phyloP scores from a whole-genome alignment of 2,888 invertebrate species.

The Eledona agricola region DNA sequence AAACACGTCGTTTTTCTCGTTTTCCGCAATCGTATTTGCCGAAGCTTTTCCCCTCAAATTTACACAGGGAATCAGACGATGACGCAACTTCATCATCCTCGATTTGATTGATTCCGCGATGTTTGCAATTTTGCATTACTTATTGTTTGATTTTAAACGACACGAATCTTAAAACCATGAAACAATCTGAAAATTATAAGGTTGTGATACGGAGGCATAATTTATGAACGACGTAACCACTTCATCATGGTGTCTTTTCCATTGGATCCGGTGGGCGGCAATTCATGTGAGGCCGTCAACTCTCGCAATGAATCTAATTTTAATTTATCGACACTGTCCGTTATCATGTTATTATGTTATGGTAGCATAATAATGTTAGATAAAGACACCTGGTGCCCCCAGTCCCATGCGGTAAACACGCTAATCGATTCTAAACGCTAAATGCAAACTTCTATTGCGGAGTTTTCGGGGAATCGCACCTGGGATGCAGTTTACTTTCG shows the following conservation, averaged over 20 bases:
- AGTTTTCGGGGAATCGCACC: too few relatives aligned
- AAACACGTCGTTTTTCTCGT: too few relatives aligned
- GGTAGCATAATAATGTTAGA: too few relatives aligned
- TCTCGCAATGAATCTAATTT: constrained; percentile 29
- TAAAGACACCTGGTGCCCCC: too few relatives aligned
- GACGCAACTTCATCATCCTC: constrained; percentile 23
- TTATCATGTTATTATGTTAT: constrained; percentile 23
- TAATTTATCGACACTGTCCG: constrained; percentile 24
- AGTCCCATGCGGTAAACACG: too few relatives aligned
- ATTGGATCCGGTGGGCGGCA: constrained; percentile 26
- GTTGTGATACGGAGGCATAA: constrained; percentile 29
- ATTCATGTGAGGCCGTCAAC: constrained; percentile 29
- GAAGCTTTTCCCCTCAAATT: constrained; percentile 23
- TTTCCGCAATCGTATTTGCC: constrained; percentile 17
- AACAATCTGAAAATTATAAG: constrained; percentile 31
- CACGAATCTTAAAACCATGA: constrained; percentile 12
- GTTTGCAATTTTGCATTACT: too few relatives aligned
- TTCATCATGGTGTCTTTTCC: constrained; percentile 32
- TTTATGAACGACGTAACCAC: constrained; percentile 34
- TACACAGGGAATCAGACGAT: constrained; percentile 20
- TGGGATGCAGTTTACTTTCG: too few relatives aligned
- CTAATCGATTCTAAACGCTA: too few relatives aligned
- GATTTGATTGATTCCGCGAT: constrained; percentile 22
- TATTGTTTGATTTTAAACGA: too few relatives aligned
- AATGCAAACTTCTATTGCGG: too few relatives aligned